Conservation (phyloP, 2,888 invertebrate genomes). For the Pogonocherus hispidulus region DNA sequence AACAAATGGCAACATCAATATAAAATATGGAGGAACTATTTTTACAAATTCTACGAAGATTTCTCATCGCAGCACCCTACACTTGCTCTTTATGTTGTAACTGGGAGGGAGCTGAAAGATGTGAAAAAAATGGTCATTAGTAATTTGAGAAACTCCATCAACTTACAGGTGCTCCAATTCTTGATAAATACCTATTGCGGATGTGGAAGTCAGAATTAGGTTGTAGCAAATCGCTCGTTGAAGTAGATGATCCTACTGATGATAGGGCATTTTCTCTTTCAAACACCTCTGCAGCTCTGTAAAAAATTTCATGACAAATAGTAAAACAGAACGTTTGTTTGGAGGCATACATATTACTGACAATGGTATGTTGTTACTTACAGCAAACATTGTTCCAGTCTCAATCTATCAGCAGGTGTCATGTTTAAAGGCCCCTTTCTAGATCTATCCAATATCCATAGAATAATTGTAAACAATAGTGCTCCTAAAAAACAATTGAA, state of each 20-base stretch:
- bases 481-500: slow-evolving; percentile 74
- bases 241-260: slow-evolving; percentile 64
- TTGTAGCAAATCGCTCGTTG: slow-evolving; percentile 60
- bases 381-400: slow-evolving; percentile 45
- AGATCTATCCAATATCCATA: slow-evolving; percentile 68
- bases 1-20: too few relatives aligned
- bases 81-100: slow-evolving; percentile 32
- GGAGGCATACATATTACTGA: neutral
- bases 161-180: slow-evolving; percentile 74
- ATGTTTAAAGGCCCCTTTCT: slow-evolving; percentile 73
- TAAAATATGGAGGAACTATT: too few relatives aligned
- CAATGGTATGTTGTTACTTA: slow-evolving; percentile 40
- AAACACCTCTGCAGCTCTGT: slow-evolving; percentile 67
- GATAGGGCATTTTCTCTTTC: slow-evolving; percentile 71
- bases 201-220: slow-evolving; percentile 74
- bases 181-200: slow-evolving; percentile 74
- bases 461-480: slow-evolving; percentile 78
- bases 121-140: slow-evolving; percentile 26
- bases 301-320: too few relatives aligned
- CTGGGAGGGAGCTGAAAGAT: slow-evolving; percentile 39
- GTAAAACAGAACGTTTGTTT: neutral
- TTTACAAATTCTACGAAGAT: too few relatives aligned
- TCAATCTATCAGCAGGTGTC: slow-evolving; percentile 68
- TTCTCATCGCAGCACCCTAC: slow-evolving; percentile 13
- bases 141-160: slow-evolving; percentile 16